These are phyloP conservation scores for Cybosia mesomella DNA, from an alignment of 2,888 invertebrate species.

Conservation along the genomic window DNA sequence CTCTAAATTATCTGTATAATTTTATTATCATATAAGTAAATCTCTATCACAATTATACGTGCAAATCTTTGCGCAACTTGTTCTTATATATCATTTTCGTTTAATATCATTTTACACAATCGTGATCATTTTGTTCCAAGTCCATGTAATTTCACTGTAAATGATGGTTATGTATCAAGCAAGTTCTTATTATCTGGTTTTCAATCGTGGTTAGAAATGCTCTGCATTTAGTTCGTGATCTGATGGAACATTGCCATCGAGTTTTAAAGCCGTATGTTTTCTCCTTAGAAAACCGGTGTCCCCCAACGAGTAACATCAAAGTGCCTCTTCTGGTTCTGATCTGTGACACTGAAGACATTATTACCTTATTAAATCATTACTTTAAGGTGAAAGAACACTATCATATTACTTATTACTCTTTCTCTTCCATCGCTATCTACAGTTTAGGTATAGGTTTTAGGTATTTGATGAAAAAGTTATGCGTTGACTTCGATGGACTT, in stretches of 20 bases:
- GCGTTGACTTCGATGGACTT: too few species aligned
- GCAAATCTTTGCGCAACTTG: neutral
- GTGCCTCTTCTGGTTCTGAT: slow-evolving; percentile 49
- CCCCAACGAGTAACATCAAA: slow-evolving; percentile 45
- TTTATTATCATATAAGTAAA: neutral
- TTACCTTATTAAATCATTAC: slow-evolving; percentile 11
- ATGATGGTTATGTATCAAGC: slow-evolving; percentile 41
- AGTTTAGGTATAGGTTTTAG: too few species aligned
- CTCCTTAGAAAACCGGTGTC: slow-evolving; percentile 50
- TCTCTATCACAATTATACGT: slow-evolving; percentile 2
- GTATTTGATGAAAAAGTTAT: too few species aligned
- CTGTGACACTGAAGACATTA: slow-evolving; percentile 36
- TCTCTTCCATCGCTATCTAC: too few species aligned
- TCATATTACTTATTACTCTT: too few species aligned
- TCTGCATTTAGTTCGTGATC: slow-evolving; percentile 47
- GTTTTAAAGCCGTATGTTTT: slow-evolving; percentile 43
- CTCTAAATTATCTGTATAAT: too few species aligned
- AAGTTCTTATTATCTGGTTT: slow-evolving; percentile 36
- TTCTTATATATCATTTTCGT: too few species aligned
- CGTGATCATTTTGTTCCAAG: neutral
- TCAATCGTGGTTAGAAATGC: slow-evolving; percentile 45
- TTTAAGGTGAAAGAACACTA: neutral
- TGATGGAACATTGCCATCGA: slow-evolving; percentile 67
- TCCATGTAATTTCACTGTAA: neutral
- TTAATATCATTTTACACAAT: neutral